A percentile compares a stretch with the other conserved stretches of the same genome.
Conservation (phyloP, 2,113 vertebrate genomes). For the Todiramphus saurophagus region DNA sequence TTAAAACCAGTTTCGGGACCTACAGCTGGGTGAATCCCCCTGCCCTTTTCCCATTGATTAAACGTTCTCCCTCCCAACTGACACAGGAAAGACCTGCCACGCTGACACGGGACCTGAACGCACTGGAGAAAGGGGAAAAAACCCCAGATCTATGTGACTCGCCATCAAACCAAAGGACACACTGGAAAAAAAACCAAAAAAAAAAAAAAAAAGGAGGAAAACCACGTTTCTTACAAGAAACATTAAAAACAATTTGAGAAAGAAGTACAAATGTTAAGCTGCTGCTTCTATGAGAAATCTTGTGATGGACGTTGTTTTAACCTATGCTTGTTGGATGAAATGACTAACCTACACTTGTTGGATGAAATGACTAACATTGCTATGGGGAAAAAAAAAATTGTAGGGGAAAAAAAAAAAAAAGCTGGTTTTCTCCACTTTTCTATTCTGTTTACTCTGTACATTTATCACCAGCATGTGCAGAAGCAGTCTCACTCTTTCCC, state of each 20-base stretch:
- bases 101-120: not conserved
- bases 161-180: not conserved
- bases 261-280: not conserved
- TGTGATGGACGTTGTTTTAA: not conserved
- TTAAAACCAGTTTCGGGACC: not conserved
- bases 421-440: conserved; percentile 29
- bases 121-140: not conserved
- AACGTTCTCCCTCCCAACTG: not conserved
- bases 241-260: not conserved
- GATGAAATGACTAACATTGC: conserved; percentile 6
- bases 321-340: not conserved
- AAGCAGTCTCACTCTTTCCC: conserved; percentile 43
- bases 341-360: not conserved
- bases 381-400: not conserved
- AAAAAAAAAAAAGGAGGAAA: not conserved
- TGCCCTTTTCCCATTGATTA: not conserved
- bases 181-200: not conserved
- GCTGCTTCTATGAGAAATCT: not conserved
- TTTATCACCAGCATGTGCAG: conserved; percentile 46
- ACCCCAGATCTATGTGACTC: not conserved
- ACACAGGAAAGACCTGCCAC: not conserved
- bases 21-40: not conserved
- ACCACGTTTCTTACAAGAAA: not conserved
- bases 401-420: not conserved
- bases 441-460: conserved; percentile 37